These are phyloP conservation scores for Pinna nobilis DNA, from an alignment of 1,140 invertebrate species.

Conservation along the genomic window DNA sequence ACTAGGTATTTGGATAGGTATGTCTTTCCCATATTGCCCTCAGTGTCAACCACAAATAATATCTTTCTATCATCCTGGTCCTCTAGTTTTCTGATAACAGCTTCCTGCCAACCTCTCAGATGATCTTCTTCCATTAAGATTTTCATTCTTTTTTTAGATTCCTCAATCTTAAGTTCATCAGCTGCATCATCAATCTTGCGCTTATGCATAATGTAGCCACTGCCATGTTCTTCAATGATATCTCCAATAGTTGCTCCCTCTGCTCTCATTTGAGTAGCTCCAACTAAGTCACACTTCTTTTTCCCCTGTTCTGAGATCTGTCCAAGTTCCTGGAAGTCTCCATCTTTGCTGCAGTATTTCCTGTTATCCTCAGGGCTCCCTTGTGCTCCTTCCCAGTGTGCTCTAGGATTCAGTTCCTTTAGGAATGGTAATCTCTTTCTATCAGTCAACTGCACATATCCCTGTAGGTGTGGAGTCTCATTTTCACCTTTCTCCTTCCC, in stretches of 20 bases:
- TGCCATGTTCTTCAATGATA: neutral
- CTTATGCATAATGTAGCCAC: neutral
- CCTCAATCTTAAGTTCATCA: neutral
- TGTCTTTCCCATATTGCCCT: constrained; percentile 12
- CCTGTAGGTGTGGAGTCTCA: neutral
- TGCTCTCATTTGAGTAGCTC: neutral
- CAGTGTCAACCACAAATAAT: neutral
- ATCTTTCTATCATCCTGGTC: constrained; percentile 5
- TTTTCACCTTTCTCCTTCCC: neutral
- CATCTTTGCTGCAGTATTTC: neutral
- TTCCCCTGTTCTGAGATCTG: neutral
- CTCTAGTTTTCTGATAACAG: neutral
- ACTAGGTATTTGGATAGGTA: neutral
- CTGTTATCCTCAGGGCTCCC: neutral
- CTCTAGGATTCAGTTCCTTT: neutral
- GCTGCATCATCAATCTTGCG: neutral
- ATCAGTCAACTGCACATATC: neutral
- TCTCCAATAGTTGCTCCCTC: neutral
- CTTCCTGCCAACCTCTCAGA: neutral
- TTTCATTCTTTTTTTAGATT: neutral
- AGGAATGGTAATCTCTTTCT: neutral
- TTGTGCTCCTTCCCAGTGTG: neutral
- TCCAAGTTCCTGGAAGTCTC: neutral
- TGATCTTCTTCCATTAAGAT: neutral
- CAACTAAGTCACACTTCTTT: neutral